phyloP scores from a whole-genome alignment of 2,797 vertebrate species.

The Pogoniulus pusillus region DNA sequence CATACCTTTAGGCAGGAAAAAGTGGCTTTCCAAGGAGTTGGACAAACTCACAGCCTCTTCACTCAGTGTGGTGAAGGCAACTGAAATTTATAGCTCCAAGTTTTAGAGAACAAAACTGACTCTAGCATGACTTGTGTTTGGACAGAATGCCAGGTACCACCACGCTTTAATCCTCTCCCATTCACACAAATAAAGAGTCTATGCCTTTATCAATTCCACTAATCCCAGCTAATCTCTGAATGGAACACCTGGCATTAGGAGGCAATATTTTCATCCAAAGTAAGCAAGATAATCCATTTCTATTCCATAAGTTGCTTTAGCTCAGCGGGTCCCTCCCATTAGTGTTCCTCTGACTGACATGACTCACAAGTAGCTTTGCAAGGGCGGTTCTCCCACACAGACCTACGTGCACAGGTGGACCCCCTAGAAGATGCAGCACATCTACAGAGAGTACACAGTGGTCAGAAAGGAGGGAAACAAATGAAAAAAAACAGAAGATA shows the following conservation, averaged over 20 bases:
- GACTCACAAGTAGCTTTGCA: not conserved
- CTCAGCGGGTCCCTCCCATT: not conserved
- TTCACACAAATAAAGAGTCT: not conserved
- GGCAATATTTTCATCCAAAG: not conserved
- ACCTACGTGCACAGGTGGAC: not conserved
- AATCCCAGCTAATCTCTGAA: not conserved
- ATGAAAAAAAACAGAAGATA: not conserved
- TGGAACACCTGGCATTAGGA: not conserved
- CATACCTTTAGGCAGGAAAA: not conserved
- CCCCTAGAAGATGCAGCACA: not conserved
- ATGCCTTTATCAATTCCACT: not conserved
- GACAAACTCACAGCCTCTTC: not conserved
- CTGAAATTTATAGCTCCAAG: not conserved
- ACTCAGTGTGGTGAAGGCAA: not conserved
- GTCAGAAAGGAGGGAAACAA: not conserved
- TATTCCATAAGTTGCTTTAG: not conserved
- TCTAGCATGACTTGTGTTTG: not conserved
- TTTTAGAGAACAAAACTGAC: not conserved
- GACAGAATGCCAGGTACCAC: not conserved
- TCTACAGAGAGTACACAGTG: not conserved
- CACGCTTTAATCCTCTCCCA: not conserved
- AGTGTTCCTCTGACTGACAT: not conserved
- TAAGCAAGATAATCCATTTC: not conserved
- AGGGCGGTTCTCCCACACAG: not conserved
- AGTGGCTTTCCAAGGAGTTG: not conserved